These are phyloP conservation scores for Spisula subtruncata DNA, from an alignment of 2,888 invertebrate genomes.

Conservation along the genomic window DNA sequence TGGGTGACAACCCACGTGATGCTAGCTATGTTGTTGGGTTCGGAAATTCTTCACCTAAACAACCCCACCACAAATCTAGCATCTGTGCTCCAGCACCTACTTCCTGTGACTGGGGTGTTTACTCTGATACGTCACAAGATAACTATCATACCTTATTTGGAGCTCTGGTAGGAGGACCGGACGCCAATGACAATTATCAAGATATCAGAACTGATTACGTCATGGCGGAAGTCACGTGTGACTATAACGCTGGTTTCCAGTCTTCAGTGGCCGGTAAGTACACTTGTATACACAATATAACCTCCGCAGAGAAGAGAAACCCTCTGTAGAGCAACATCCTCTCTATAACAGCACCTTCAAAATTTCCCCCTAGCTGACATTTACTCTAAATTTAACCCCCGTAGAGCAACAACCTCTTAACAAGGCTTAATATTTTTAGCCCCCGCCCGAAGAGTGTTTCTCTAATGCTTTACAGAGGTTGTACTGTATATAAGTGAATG, in stretches of 20 bases:
- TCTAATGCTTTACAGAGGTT: too few relatives aligned
- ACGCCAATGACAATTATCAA: constrained; percentile 74
- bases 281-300: too few relatives aligned
- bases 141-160: constrained; percentile 82
- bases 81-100: constrained; percentile 15
- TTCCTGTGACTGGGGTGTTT: constrained; percentile 29
- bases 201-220: constrained; percentile 80
- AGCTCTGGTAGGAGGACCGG: constrained; percentile 85
- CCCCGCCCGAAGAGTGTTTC: too few relatives aligned
- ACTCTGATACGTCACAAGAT: constrained; percentile 13
- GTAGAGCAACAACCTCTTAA: too few relatives aligned
- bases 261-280: constrained; percentile 82
- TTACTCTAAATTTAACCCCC: too few relatives aligned
- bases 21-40: constrained; percentile 81
- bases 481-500: too few relatives aligned
- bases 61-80: constrained; percentile 78
- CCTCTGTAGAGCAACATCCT: too few relatives aligned
- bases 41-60: constrained; percentile 77
- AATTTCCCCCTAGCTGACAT: too few relatives aligned
- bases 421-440: too few relatives aligned
- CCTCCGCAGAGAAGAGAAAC: too few relatives aligned
- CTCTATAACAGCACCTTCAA: too few relatives aligned
- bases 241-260: constrained; percentile 85
- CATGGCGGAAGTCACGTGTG: constrained; percentile 82
- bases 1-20: constrained; percentile 72